Evolutionary conservation across 2,888 invertebrate genomes (phyloP), one percentile per base, ranked within the genome.

Genomic region (Drosophila ochracea): DNA sequence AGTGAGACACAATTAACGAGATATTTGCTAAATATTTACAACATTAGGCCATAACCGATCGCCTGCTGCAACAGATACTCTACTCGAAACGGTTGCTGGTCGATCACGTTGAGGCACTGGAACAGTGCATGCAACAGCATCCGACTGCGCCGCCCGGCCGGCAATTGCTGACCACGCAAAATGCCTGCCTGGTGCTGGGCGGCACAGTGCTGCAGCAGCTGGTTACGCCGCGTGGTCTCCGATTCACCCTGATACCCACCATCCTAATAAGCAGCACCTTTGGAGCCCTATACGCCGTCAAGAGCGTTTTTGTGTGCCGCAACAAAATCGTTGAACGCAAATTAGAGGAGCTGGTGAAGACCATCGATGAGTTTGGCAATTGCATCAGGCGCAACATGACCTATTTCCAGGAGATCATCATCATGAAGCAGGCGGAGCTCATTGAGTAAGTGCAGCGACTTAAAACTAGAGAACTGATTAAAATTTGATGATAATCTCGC

Each of bases 71-170:
- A 10, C 89, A 80, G 73, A 92, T 93, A 72, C 83, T 93, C 21
- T 91, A 84, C 49, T 93, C 93, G 0, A 92, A 93, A 55, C 90
- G 93, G 1, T 82, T 93, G 50, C 77, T 93, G 10, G 91, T 92
- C 47, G 93, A 93, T 76, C 93, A 93, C 78, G 91, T 93, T 4
- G 93, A 93, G 70, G 91, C 92, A 0, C 76, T 93, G n/a, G 93
- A 93, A 43, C 91, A 90, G 28, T 92, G 91, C 53, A 81, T 93
- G 75, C 72, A 76, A 66, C 52, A 66, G 19, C 54, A 69, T 9
- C 25, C 54, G 16, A 66, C 47, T 13, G 52, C 41, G 5, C 59
- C 31, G 9, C 25, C 66, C 49, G 59, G 63, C 78, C 73, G 85
- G 74, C 90, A 90, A 33, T n/a, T 88, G 55, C 33, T 85, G 49